Base-by-base conservation (phyloP, 2,113 vertebrate species). In the Tautogolabrus adspersus region DNA sequence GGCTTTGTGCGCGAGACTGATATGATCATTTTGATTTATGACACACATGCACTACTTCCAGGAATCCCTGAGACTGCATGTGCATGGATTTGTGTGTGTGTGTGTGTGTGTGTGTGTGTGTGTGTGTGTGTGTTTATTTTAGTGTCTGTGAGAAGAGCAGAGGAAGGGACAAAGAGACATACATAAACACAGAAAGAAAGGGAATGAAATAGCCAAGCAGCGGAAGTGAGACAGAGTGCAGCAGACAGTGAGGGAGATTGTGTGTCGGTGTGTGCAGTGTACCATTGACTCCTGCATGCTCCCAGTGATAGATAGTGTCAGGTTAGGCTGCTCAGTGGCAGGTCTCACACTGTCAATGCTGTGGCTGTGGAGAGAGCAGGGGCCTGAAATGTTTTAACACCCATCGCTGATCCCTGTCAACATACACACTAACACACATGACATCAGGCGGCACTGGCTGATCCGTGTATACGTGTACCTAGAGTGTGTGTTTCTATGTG, bases 281-380 rank as follows among this genome's bases (percentile, higher is more conserved):
- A 83, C 85, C 93, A 93, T 91, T 90, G 91, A 91, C 88, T 89
- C 75, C 82, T 88, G 91, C 88, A 80, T 90, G 92, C 91, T 93
- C 90, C 83, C 87, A 59, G 89, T 93, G 92, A 94, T 93, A 92
- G 90, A 93, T 91, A 91, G 92, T 92, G 90, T 93, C 92, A 93
- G 88, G 90, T 92, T 90, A 86, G 91, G 87, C 83, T 90, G 83
- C 88, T 89, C 83, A 83, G 84, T 88, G 86, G 89, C 88, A 90
- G 90, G 81, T 86, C 91, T 91, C 90, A 89, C 87, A 89, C 88
- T 91, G 90, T 91, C 90, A 88, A 77, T 87, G 89, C 88, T 67
- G 47, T 85, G 85, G 89, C 87, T 88, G 89, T 86, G 86, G 79
- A 84, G 85, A 85, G 82, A 88, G 89, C 89, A 86, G 75, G 72